phyloP scores from a whole-genome alignment of 2,113 vertebrate species.

The Onychorhynchus coronatus region DNA sequence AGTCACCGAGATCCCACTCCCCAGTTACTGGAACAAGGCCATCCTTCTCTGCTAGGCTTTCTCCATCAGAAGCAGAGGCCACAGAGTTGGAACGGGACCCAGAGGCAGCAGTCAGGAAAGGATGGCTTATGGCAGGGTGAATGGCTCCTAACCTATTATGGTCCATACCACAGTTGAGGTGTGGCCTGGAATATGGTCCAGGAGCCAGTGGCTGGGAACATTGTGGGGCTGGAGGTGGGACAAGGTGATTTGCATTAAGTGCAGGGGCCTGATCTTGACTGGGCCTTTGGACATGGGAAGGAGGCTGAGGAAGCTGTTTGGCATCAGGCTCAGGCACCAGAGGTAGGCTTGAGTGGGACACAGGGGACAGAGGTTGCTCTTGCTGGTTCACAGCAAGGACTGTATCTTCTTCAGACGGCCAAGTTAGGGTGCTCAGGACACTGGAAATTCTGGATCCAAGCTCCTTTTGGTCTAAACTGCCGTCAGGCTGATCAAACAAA shows the following conservation, averaged over 20 bases:
- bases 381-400: neutral
- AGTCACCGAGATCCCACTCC: neutral
- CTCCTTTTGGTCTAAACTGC: neutral
- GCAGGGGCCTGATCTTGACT: neutral
- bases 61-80: neutral
- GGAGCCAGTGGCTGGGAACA: neutral
- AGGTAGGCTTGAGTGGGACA: neutral
- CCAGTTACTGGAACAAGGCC: constrained; percentile 13
- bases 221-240: neutral
- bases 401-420: neutral
- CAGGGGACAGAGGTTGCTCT: neutral
- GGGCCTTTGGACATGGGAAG: neutral
- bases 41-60: constrained; percentile 27
- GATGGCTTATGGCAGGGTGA: neutral
- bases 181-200: neutral
- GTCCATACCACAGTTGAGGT: neutral
- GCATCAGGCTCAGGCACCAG: constrained; percentile 43
- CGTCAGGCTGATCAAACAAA: neutral
- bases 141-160: neutral
- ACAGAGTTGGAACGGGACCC: neutral
- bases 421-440: neutral
- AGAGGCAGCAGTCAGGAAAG: neutral
- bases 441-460: constrained; percentile 18
- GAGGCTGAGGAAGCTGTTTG: constrained; percentile 25
- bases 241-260: neutral